These are phyloP conservation scores for Megalonaias nervosa DNA, from an alignment of 1,140 invertebrate genomes.

Conservation along the genomic window DNA sequence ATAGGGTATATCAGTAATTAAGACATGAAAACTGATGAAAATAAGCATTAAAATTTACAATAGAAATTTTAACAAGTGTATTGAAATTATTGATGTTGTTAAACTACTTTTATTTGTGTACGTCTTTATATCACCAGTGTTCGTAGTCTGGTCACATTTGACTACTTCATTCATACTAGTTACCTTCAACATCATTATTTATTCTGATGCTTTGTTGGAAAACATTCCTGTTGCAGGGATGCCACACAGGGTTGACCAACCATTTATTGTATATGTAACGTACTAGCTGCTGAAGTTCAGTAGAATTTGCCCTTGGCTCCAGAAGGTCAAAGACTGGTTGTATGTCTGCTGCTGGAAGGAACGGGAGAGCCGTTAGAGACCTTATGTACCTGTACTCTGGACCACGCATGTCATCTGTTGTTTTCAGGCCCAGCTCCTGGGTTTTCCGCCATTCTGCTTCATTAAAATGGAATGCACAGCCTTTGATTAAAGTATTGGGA, in stretches of 20 bases:
- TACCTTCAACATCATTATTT: neutral
- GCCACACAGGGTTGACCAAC: neutral
- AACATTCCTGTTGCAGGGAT: neutral
- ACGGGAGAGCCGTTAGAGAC: too few species aligned
- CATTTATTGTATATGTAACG: neutral
- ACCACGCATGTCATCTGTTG: neutral
- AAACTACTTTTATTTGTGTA: too few species aligned
- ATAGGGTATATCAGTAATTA: too few species aligned
- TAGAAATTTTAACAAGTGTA: too few species aligned
- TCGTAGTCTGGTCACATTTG: too few species aligned
- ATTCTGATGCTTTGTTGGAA: neutral
- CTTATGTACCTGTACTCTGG: neutral
- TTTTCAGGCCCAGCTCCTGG: neutral
- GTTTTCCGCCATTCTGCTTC: neutral
- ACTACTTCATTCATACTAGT: neutral
- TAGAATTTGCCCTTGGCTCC: neutral
- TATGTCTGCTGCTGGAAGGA: neutral
- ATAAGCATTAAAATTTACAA: too few species aligned
- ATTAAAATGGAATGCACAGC: conserved; percentile 1
- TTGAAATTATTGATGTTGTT: too few species aligned
- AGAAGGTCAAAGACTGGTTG: neutral
- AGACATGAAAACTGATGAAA: too few species aligned
- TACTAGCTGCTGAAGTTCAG: neutral
- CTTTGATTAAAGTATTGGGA: neutral
- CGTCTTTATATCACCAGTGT: too few species aligned